Percentiles rank a stretch among this genome's conserved stretches.
These are phyloP conservation scores for Axea sp. DNA, from an alignment of 2,888 invertebrate genomes.

Conservation along the genomic window DNA sequence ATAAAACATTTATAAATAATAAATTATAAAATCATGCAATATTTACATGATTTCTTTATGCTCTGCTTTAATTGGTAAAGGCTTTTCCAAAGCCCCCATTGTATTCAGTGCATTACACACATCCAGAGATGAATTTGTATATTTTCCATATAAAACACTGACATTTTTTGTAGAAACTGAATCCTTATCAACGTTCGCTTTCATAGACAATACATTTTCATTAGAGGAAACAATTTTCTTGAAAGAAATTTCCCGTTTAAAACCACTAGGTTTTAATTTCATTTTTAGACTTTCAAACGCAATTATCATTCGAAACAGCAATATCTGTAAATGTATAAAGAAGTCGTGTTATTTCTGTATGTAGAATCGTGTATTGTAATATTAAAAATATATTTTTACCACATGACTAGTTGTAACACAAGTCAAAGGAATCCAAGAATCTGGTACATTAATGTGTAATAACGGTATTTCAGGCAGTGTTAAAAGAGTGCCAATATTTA, in stretches of 20 bases:
- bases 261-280: conserved; percentile 52
- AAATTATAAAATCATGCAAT: no score
- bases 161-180: not conserved
- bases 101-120: no score
- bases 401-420: conserved; percentile 69
- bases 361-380: no score
- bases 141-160: no score
- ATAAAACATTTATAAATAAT: no score
- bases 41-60: no score
- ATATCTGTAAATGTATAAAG: conserved; percentile 66
- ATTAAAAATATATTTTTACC: conserved; percentile 70
- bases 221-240: conserved; percentile 72
- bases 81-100: no score
- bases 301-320: conserved; percentile 67
- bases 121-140: no score
- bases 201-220: conserved; percentile 14
- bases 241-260: conserved; percentile 64
- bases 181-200: not conserved
- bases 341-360: no score
- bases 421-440: conserved; percentile 64
- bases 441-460: conserved; percentile 61
- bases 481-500: conserved; percentile 67
- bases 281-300: conserved; percentile 69
- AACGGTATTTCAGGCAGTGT: conserved; percentile 66
- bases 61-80: no score